Evolutionary conservation across 2,113 vertebrate species (phyloP).

Genomic region (Sciurus niger): DNA sequence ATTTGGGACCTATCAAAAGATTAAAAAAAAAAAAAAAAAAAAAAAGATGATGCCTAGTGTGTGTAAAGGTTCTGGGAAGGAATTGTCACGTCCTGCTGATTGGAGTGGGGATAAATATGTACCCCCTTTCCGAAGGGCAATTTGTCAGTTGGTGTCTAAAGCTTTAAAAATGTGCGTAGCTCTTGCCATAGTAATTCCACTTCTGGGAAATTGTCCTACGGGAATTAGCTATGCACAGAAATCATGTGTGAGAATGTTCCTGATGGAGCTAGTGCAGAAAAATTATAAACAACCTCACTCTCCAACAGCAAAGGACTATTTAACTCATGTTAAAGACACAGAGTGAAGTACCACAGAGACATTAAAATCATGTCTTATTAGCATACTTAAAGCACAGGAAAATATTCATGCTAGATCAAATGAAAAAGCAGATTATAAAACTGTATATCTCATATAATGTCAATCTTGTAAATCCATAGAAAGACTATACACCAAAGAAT

Average conservation of each 20-base stretch:
- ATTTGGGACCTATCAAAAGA: not conserved
- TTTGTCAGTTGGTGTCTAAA: slow-evolving; percentile 64
- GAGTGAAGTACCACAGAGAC: slow-evolving; percentile 47
- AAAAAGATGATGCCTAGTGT: slow-evolving; percentile 20
- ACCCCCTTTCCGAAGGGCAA: slow-evolving; percentile 36
- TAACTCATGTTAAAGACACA: slow-evolving; percentile 58
- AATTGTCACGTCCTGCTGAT: not conserved
- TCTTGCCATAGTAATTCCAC: slow-evolving; percentile 70
- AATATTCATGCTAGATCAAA: slow-evolving; percentile 35
- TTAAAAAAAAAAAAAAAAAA: not conserved
- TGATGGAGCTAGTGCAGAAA: slow-evolving; percentile 60
- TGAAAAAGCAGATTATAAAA: slow-evolving; percentile 50
- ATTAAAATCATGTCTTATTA: slow-evolving; percentile 54
- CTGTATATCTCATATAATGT: not conserved
- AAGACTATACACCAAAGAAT: slow-evolving; percentile 31
- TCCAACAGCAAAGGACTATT: slow-evolving; percentile 49
- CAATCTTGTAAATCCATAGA: slow-evolving; percentile 31
- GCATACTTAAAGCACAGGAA: slow-evolving; percentile 55
- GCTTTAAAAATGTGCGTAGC: slow-evolving; percentile 68
- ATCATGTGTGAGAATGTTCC: slow-evolving; percentile 71
- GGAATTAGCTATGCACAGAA: slow-evolving; percentile 71
- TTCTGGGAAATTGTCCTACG: slow-evolving; percentile 77
- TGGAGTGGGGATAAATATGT: slow-evolving; percentile 1
- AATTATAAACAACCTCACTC: slow-evolving; percentile 67
- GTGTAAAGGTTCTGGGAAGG: slow-evolving; percentile 2